These are phyloP conservation scores for Toxotes jaculatrix DNA, from an alignment of 2,113 vertebrate genomes.

Conservation along the genomic window DNA sequence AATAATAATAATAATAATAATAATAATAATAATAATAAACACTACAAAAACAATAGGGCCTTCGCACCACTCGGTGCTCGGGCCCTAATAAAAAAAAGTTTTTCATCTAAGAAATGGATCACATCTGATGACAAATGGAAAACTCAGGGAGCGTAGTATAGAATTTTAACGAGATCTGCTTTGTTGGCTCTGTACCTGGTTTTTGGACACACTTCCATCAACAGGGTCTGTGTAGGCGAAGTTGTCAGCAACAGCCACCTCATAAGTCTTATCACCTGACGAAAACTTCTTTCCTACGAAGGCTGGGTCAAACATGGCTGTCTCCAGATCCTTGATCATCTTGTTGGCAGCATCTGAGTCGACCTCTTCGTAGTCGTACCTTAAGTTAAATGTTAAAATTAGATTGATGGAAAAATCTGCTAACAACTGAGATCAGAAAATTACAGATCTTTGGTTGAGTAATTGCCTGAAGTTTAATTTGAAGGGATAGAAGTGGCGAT, in stretches of 20 bases:
- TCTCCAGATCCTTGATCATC: slow-evolving; percentile 95
- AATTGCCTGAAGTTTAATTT: background rate
- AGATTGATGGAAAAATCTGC: background rate
- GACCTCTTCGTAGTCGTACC: slow-evolving; percentile 98
- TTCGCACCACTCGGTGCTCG: no score
- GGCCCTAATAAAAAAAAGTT: no score
- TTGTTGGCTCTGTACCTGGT: slow-evolving; percentile 88
- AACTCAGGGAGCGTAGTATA: background rate
- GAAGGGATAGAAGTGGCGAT: background rate
- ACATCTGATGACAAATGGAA: background rate
- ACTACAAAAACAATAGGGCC: no score
- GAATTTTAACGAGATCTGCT: no score
- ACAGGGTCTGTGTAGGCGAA: slow-evolving; percentile 97
- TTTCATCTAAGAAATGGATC: background rate
- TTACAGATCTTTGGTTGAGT: background rate
- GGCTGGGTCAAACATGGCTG: slow-evolving; percentile 88
- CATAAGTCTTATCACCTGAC: slow-evolving; percentile 90
- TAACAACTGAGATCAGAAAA: background rate
- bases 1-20: no score
- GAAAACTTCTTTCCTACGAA: slow-evolving; percentile 93
- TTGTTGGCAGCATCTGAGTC: slow-evolving; percentile 93
- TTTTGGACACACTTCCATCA: slow-evolving; percentile 94
- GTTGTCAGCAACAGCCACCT: slow-evolving; percentile 93
- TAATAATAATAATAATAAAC: no score
- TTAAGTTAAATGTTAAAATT: slow-evolving; percentile 55